Base-by-base conservation (phyloP, 23 tunicate genomes). In the Ciona savignyi region DNA sequence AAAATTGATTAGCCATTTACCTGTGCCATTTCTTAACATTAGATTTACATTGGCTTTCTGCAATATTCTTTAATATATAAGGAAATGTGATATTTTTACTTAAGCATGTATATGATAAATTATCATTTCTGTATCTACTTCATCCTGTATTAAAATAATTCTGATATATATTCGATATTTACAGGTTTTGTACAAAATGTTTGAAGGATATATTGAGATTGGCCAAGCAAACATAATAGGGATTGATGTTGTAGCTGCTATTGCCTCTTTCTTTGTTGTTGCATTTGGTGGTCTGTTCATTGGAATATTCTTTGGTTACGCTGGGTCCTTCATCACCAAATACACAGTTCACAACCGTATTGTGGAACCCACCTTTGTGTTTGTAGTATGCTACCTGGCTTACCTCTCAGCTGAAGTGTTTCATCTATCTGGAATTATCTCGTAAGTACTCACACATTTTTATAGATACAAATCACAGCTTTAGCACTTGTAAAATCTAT, bases 301-400 rank as follows among this genome's bases (percentile, higher is more conserved):
- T 26, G 99, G 99, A 11, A 31, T 84, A 33, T 29, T 84, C 25
- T 95, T 78, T 69, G 99, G 99, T 29, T 95, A 83, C 68, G 49
- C 76, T 32, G 99, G 99, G 2, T 79, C 99, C 9, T 95, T 85
- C 63, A 84, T 86, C 65, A 95, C 99, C 34, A 95, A 95, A 76
- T 95, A 84, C 82, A 95, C 99, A 1, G 81, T 75, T 0, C 72
- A 79, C 77, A 85, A 88, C 63, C 65, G 93, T 25, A 83, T 88
- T 15, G 83, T 95, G 67, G 99, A 95, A 48, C 96, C 99, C 24
- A 95, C 99, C 20, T 82, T 95, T 48, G 93, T 95, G 62, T 95
- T 95, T 72, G 73, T 87, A 1, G 35, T 86, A 21, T 95, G 99
- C 65, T 95, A 95, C 78, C 68, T 95, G 35, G 75, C 83, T 24